A percentile compares a stretch with the other conserved stretches of the same genome.
These are phyloP conservation scores for Epizoanthus illoricatus DNA, from an alignment of 92 coral and sea anemone genomes.

Conservation along the genomic window DNA sequence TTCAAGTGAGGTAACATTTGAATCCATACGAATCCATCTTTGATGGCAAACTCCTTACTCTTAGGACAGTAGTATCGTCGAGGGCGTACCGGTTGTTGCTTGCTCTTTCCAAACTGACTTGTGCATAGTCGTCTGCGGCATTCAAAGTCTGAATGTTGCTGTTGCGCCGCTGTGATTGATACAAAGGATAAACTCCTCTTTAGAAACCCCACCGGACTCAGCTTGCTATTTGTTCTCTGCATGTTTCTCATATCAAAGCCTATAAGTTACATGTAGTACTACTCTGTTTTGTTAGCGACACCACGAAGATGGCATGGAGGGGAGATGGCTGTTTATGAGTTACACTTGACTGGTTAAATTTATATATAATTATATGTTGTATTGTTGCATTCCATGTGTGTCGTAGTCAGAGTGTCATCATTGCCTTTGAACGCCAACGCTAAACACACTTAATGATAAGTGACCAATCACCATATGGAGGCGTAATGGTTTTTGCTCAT, in stretches of 20 bases:
- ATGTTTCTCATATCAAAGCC: neutral
- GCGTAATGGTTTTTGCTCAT: neutral
- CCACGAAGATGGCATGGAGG: neutral
- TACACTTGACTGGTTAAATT: conserved; percentile 11
- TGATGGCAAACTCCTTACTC: conserved; percentile 21
- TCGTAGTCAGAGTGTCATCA: neutral
- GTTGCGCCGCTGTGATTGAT: conserved; percentile 1
- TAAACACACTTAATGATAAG: conserved; percentile 8
- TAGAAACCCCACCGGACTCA: conserved; percentile 5
- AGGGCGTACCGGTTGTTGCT: conserved; percentile 1
- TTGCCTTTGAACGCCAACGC: conserved; percentile 13
- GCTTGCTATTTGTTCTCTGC: neutral
- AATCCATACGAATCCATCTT: conserved; percentile 37
- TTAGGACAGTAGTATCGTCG: conserved; percentile 25
- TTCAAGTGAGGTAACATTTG: conserved; percentile 31
- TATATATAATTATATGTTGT: conserved; percentile 21
- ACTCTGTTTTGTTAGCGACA: neutral
- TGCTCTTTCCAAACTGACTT: conserved; percentile 23
- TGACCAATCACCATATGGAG: conserved; percentile 8
- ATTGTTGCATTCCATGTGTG: conserved; percentile 7
- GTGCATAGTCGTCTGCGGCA: conserved; percentile 1
- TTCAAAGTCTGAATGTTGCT: neutral
- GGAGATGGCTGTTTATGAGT: conserved; percentile 30
- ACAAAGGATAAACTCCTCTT: conserved; percentile 16
- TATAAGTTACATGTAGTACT: neutral